Conservation (phyloP, 2,797 vertebrate species). For the Carduelis carduelis region DNA sequence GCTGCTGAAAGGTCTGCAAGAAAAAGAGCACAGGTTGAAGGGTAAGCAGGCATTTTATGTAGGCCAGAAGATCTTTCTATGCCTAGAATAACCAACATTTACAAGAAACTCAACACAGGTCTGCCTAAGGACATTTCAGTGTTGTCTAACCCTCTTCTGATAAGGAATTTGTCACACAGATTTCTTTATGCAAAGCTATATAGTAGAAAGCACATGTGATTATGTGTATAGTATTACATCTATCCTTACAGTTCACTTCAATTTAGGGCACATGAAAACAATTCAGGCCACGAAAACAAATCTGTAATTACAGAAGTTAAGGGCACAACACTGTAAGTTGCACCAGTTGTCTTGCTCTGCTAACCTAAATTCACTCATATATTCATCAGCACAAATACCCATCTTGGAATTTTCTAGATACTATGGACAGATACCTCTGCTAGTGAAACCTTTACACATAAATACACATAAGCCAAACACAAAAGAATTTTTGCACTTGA, state of each 20-base stretch:
- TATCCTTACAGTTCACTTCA: background rate
- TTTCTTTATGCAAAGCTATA: background rate
- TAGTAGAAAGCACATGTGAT: background rate
- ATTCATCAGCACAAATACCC: background rate
- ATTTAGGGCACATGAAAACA: background rate
- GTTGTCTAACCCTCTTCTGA: background rate
- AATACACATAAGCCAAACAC: background rate
- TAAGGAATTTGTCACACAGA: background rate
- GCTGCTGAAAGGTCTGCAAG: conserved; percentile 88
- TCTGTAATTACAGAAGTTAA: background rate
- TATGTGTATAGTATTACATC: background rate
- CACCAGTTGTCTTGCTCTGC: background rate
- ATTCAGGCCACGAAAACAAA: background rate
- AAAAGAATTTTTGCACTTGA: background rate
- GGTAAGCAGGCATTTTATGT: background rate
- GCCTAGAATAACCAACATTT: background rate
- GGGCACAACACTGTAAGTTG: background rate
- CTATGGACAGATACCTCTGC: background rate
- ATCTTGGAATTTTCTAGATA: background rate
- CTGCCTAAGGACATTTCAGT: background rate
- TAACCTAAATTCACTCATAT: background rate
- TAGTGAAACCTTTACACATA: background rate
- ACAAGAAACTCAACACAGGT: background rate
- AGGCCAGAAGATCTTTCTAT: background rate
- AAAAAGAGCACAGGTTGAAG: background rate